A percentile compares a stretch with the other conserved stretches of the same genome.
Conservation (phyloP, 2,113 vertebrate species). For the Platichthys flesus region DNA sequence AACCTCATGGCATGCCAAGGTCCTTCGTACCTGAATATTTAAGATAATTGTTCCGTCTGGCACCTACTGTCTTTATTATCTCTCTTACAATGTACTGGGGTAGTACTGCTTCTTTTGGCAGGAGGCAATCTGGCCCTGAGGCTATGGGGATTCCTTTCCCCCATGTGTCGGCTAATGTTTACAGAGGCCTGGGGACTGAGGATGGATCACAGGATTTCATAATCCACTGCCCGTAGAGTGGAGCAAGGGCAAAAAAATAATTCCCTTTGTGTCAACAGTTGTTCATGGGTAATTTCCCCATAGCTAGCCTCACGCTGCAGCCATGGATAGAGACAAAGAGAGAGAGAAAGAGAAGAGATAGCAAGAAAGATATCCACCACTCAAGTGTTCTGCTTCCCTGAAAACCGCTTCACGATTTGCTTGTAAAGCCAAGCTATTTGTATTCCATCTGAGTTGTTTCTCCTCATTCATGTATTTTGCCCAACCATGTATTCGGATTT, state of each 20-base stretch:
- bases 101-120: slow-evolving; percentile 66
- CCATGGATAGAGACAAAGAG: slow-evolving; percentile 32
- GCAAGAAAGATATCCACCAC: slow-evolving; percentile 57
- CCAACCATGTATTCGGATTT: slow-evolving; percentile 59
- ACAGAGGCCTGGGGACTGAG: slow-evolving; percentile 73
- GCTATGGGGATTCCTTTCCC: slow-evolving; percentile 81
- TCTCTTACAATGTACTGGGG: slow-evolving; percentile 52
- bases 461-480: slow-evolving; percentile 61
- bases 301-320: slow-evolving; percentile 54
- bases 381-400: slow-evolving; percentile 56
- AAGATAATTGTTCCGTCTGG: slow-evolving; percentile 61
- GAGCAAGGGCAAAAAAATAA: slow-evolving; percentile 72
- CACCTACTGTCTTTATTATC: slow-evolving; percentile 68
- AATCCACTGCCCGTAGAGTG: slow-evolving; percentile 71
- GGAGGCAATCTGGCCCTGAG: slow-evolving; percentile 67
- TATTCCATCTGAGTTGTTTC: slow-evolving; percentile 55
- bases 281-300: slow-evolving; percentile 79
- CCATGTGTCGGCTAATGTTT: slow-evolving; percentile 83
- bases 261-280: slow-evolving; percentile 81
- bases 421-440: slow-evolving; percentile 49
- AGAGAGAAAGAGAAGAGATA: slow-evolving; percentile 39
- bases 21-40: slow-evolving; percentile 58
- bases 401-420: slow-evolving; percentile 58
- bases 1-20: slow-evolving; percentile 49
- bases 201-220: slow-evolving; percentile 80